Conservation (phyloP, 2,113 vertebrate genomes). For the Phylloscopus trochiloides region DNA sequence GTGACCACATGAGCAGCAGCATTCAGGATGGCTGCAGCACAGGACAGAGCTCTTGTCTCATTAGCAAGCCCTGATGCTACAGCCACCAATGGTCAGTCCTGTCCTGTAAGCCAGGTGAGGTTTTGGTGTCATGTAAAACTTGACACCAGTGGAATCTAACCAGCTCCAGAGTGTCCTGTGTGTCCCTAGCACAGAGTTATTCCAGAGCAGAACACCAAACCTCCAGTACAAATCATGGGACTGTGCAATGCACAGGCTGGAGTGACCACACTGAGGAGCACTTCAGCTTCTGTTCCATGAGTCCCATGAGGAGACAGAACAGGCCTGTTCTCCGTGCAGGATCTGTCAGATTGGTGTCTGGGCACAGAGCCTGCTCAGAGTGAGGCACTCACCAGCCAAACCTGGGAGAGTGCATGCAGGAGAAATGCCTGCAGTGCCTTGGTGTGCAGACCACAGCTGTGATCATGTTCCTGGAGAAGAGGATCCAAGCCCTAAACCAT, state of each 20-base stretch:
- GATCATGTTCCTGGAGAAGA: not conserved
- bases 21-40: not conserved
- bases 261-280: not conserved
- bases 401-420: accelerated
- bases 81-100: not conserved
- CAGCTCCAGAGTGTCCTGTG: not conserved
- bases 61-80: not conserved
- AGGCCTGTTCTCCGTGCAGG: not conserved
- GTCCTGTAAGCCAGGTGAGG: not conserved
- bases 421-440: not conserved
- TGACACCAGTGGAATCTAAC: not conserved
- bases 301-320: not conserved
- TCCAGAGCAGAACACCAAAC: not conserved
- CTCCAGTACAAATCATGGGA: not conserved
- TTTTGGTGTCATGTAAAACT: not conserved
- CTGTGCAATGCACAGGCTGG: not conserved
- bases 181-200: not conserved
- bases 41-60: not conserved
- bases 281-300: not conserved
- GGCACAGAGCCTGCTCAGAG: not conserved
- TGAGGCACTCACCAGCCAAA: not conserved
- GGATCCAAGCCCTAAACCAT: not conserved
- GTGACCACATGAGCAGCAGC: not conserved
- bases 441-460: not conserved
- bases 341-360: not conserved